phyloP scores from a whole-genome alignment of 2,888 invertebrate genomes.

The Drosophila fulvimacula region DNA sequence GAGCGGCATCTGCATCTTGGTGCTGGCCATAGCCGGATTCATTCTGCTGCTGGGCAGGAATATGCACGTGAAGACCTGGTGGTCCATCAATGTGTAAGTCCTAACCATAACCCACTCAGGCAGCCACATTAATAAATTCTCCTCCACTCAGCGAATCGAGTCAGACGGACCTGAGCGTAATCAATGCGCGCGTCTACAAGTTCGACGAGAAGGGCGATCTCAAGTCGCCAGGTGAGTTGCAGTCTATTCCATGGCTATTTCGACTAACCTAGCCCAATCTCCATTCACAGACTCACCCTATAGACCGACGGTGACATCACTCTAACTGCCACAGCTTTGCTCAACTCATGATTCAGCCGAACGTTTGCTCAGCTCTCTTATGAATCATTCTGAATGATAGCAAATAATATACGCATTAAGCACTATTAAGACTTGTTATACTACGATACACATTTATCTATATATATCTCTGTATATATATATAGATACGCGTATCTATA shows the following conservation, averaged over 20 bases:
- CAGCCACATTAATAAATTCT: neutral
- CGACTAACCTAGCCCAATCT: neutral
- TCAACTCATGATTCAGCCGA: slow-evolving; percentile 17
- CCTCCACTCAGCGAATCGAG: slow-evolving; percentile 53
- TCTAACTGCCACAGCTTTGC: slow-evolving; percentile 37
- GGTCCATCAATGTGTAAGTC: slow-evolving; percentile 78
- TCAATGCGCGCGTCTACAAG: slow-evolving; percentile 72
- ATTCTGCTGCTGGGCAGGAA: slow-evolving; percentile 75
- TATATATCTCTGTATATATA: slow-evolving; percentile 2
- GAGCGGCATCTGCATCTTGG: slow-evolving; percentile 77
- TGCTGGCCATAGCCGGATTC: slow-evolving; percentile 73
- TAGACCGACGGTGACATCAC: slow-evolving; percentile 69
- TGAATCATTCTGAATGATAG: slow-evolving; percentile 34
- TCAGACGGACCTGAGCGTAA: slow-evolving; percentile 69
- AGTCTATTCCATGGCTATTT: neutral
- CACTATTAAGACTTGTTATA: slow-evolving; percentile 53
- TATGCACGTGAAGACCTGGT: slow-evolving; percentile 74
- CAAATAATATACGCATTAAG: slow-evolving; percentile 26
- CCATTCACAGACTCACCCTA: slow-evolving; percentile 62
- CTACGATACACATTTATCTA: slow-evolving; percentile 5
- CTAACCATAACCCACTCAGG: accelerated
- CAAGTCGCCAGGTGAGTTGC: slow-evolving; percentile 51
- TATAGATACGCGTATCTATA: neutral
- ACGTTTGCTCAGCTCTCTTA: slow-evolving; percentile 13
- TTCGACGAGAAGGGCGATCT: slow-evolving; percentile 71